phyloP scores from a whole-genome alignment of 92 coral and sea anemone species.

The Porites cylindrica region DNA sequence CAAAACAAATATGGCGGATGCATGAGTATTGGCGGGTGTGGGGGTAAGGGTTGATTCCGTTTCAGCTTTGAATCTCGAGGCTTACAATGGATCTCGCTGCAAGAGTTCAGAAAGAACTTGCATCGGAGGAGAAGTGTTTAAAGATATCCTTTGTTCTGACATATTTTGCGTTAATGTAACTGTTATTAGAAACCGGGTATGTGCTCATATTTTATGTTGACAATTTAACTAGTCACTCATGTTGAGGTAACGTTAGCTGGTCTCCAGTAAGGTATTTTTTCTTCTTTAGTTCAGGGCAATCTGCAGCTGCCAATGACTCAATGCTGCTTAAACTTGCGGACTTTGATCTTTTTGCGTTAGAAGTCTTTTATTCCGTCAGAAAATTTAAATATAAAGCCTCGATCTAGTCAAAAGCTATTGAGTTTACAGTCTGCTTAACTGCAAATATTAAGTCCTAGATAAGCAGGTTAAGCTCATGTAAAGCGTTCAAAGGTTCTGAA shows the following conservation, averaged over 20 bases:
- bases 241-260: background rate
- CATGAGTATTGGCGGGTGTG: constrained; percentile 11
- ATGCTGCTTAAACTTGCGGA: background rate
- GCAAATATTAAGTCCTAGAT: too few species aligned
- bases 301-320: background rate
- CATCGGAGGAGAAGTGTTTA: constrained; percentile 65
- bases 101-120: constrained; percentile 65
- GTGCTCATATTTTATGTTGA: too few species aligned
- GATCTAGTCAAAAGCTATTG: too few species aligned
- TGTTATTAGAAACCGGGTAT: too few species aligned
- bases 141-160: constrained; percentile 63
- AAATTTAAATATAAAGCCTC: too few species aligned
- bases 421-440: too few species aligned
- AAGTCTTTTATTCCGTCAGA: background rate
- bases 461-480: too few species aligned
- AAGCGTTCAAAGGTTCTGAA: too few species aligned
- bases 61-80: background rate
- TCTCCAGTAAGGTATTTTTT: background rate
- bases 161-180: background rate
- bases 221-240: background rate
- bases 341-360: background rate
- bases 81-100: constrained; percentile 51
- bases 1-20: constrained; percentile 75
- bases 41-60: constrained; percentile 1
- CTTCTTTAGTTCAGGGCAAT: background rate